A percentile compares a stretch with the other conserved stretches of the same genome.
Evolutionary conservation across 2,888 invertebrate genomes (phyloP).

Genomic region (Zelleria hepariella): DNA sequence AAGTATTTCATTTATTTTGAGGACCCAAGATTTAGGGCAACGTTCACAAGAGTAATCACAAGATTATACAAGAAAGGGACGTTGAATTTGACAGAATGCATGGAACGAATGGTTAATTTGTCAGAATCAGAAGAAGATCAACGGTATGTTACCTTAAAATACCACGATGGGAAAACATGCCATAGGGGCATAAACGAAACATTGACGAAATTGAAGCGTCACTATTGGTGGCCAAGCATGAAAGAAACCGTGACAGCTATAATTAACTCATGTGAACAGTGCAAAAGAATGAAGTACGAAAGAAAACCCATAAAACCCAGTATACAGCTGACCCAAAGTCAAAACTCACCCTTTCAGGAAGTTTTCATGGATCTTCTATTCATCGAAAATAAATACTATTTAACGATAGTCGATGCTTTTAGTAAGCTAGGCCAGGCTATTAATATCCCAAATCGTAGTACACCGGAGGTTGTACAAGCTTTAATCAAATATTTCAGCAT

Average conservation of each 20-base stretch:
- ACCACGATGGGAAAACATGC: slow-evolving; percentile 16
- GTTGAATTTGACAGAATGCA: slow-evolving; percentile 14
- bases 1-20: neutral
- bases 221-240: slow-evolving; percentile 14
- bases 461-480: slow-evolving; percentile 20
- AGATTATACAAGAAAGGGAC: slow-evolving; percentile 11
- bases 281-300: slow-evolving; percentile 17
- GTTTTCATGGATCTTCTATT: slow-evolving; percentile 2
- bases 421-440: slow-evolving; percentile 23
- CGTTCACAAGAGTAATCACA: slow-evolving; percentile 6
- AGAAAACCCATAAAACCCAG: slow-evolving; percentile 18
- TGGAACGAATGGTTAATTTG: slow-evolving; percentile 10
- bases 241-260: slow-evolving; percentile 10
- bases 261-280: slow-evolving; percentile 20
- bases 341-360: slow-evolving; percentile 3
- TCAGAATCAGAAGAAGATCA: slow-evolving; percentile 11
- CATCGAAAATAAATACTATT: slow-evolving; percentile 8
- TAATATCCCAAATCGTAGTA: slow-evolving; percentile 15
- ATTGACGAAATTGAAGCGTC: neutral
- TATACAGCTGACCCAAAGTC: slow-evolving; percentile 20
- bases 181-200: slow-evolving; percentile 18
- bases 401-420: slow-evolving; percentile 20
- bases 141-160: slow-evolving; percentile 11
- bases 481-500: slow-evolving; percentile 20
- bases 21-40: neutral